These are phyloP conservation scores for Amphibalanus amphitrite DNA, from an alignment of 1,140 invertebrate genomes.

Conservation along the genomic window DNA sequence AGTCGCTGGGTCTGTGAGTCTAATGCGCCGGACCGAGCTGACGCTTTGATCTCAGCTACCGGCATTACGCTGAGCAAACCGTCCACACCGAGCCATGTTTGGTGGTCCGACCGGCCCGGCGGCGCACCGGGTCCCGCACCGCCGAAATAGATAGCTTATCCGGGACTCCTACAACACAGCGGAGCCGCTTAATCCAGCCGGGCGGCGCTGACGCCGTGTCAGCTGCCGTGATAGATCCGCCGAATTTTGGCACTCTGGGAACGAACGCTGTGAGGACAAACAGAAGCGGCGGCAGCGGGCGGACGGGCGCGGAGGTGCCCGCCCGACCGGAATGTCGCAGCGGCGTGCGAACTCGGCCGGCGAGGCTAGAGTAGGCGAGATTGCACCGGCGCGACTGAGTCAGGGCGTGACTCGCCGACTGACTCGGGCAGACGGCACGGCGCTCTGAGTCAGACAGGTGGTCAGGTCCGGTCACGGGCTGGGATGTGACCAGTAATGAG, in stretches of 20 bases:
- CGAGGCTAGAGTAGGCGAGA: neutral
- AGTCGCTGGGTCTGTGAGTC: neutral
- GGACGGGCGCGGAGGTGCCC: too few relatives aligned
- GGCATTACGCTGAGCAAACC: neutral
- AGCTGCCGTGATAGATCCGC: neutral
- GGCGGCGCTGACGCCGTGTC: too few relatives aligned
- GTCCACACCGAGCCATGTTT: neutral
- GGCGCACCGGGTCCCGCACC: too few relatives aligned
- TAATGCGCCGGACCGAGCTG: neutral
- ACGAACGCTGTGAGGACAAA: neutral
- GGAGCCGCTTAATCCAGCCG: neutral
- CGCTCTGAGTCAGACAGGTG: too few relatives aligned
- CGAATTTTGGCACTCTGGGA: neutral
- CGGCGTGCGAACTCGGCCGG: neutral
- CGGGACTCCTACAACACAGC: neutral
- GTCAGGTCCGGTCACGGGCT: too few relatives aligned
- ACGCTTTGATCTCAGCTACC: neutral
- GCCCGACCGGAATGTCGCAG: neutral
- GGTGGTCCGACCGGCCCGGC: too few relatives aligned
- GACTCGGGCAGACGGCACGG: too few relatives aligned
- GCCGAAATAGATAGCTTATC: neutral
- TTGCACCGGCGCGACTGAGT: too few relatives aligned
- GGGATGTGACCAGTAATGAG: too few relatives aligned
- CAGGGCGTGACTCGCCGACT: neutral
- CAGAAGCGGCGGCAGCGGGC: too few relatives aligned